Conservation (phyloP, 2,797 vertebrate genomes). For the Neosalanx taihuensis region DNA sequence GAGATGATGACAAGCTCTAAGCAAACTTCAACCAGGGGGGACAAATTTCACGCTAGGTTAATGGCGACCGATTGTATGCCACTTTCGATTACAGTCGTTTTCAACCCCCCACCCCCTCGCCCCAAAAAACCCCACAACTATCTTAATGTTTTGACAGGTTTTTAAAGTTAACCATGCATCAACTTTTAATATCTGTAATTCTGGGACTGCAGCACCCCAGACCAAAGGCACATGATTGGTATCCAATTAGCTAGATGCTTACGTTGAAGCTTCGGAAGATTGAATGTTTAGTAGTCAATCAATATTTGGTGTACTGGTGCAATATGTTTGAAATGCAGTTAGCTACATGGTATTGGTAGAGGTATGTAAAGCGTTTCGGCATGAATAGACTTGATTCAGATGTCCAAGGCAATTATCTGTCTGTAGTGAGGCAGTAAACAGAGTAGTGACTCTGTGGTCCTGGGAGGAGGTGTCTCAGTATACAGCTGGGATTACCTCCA, state of each 20-base stretch:
- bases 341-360: slow-evolving; percentile 61
- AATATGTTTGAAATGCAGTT: slow-evolving; percentile 72
- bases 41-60: slow-evolving; percentile 73
- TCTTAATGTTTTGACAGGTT: slow-evolving; percentile 65
- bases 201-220: slow-evolving; percentile 34
- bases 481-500: slow-evolving; percentile 73
- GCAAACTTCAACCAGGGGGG: slow-evolving; percentile 47
- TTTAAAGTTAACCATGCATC: slow-evolving; percentile 51
- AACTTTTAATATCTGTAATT: slow-evolving; percentile 60
- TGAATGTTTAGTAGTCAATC: slow-evolving; percentile 71
- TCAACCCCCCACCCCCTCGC: slow-evolving; percentile 46
- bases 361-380: slow-evolving; percentile 69
- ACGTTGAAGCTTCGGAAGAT: slow-evolving; percentile 58
- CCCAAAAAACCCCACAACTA: slow-evolving; percentile 55
- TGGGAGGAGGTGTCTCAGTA: slow-evolving; percentile 43
- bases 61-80: slow-evolving; percentile 70
- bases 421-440: slow-evolving; percentile 61
- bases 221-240: slow-evolving; percentile 42
- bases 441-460: slow-evolving; percentile 67
- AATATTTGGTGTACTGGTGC: slow-evolving; percentile 66
- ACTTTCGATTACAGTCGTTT: slow-evolving; percentile 72
- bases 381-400: slow-evolving; percentile 71
- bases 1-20: slow-evolving; percentile 52
- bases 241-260: slow-evolving; percentile 68
- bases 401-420: slow-evolving; percentile 73